A percentile compares a stretch with the other conserved stretches of the same genome.
Conservation (phyloP, 1,140 invertebrate species). For the Bombus fervidus region DNA sequence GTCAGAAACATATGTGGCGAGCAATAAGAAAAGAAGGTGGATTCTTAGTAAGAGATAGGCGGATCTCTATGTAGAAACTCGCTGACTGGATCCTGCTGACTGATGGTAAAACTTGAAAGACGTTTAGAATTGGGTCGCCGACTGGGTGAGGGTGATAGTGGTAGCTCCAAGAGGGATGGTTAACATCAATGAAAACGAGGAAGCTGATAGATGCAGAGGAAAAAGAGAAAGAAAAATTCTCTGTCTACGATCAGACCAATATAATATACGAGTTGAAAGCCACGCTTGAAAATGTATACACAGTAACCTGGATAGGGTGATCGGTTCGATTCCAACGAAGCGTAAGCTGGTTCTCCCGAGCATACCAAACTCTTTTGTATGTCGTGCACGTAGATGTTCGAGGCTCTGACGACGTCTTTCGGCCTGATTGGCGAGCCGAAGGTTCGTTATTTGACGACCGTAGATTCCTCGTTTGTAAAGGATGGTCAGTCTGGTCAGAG, state of each 20-base stretch:
- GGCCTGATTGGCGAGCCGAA: conserved; percentile 23
- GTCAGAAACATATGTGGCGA: conserved; percentile 55
- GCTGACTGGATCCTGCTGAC: conserved; percentile 55
- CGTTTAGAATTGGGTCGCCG: conserved; percentile 67
- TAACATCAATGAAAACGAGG: conserved; percentile 5
- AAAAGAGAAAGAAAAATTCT: conserved; percentile 21
- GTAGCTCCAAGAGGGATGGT: conserved; percentile 36
- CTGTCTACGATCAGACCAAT: conserved; percentile 55
- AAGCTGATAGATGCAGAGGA: conserved; percentile 28
- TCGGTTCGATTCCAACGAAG: conserved; percentile 29
- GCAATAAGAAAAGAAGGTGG: not conserved
- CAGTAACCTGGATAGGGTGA: conserved; percentile 36
- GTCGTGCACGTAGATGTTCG: not conserved
- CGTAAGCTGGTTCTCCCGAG: conserved; percentile 11
- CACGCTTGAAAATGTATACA: conserved; percentile 48
- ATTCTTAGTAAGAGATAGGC: conserved; percentile 23
- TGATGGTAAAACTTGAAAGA: conserved; percentile 68
- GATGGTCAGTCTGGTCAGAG: conserved; percentile 37
- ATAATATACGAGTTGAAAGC: conserved; percentile 60
- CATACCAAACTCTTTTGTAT: not conserved
- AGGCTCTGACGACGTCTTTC: conserved; percentile 20
- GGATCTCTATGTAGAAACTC: conserved; percentile 47
- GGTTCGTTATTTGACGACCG: conserved; percentile 16
- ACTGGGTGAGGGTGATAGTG: conserved; percentile 33
- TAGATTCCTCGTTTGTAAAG: conserved; percentile 24